phyloP scores from a whole-genome alignment of 2,113 vertebrate genomes.

The Empidonax traillii region DNA sequence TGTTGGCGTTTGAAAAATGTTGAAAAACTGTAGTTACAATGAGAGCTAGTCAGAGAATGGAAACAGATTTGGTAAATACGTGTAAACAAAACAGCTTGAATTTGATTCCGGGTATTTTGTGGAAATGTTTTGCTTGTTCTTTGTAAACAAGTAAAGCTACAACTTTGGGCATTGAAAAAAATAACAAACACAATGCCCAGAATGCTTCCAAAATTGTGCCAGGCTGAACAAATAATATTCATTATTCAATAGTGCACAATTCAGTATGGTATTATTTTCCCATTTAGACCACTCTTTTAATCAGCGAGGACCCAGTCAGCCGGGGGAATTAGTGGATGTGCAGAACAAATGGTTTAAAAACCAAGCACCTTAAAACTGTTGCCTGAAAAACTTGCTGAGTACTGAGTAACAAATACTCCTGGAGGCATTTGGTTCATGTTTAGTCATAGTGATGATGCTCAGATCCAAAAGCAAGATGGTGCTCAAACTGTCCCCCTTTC shows the following conservation, averaged over 20 bases:
- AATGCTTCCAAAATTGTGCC: constrained; percentile 13
- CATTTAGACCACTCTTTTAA: not conserved
- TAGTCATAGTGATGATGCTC: not conserved
- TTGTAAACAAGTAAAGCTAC: not conserved
- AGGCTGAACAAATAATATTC: constrained; percentile 6
- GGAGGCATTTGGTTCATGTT: not conserved
- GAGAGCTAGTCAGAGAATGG: constrained; percentile 49
- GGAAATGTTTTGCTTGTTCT: constrained; percentile 26
- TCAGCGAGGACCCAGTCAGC: not conserved
- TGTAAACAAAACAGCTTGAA: constrained; percentile 67
- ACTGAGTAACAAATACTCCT: not conserved
- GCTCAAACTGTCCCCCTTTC: not conserved
- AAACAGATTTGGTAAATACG: constrained; percentile 65
- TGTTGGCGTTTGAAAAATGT: constrained; percentile 61
- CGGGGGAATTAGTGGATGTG: not conserved
- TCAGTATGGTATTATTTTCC: not conserved
- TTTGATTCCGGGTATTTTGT: constrained; percentile 50
- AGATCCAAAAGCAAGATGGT: not conserved
- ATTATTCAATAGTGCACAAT: not conserved
- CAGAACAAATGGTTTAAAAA: not conserved
- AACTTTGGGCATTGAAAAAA: not conserved
- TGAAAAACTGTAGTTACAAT: constrained; percentile 63
- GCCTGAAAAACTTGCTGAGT: not conserved
- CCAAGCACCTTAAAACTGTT: not conserved
- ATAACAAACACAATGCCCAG: not conserved